phyloP scores from a whole-genome alignment of 2,797 vertebrate genomes.

The Rhinatrema bivittatum region DNA sequence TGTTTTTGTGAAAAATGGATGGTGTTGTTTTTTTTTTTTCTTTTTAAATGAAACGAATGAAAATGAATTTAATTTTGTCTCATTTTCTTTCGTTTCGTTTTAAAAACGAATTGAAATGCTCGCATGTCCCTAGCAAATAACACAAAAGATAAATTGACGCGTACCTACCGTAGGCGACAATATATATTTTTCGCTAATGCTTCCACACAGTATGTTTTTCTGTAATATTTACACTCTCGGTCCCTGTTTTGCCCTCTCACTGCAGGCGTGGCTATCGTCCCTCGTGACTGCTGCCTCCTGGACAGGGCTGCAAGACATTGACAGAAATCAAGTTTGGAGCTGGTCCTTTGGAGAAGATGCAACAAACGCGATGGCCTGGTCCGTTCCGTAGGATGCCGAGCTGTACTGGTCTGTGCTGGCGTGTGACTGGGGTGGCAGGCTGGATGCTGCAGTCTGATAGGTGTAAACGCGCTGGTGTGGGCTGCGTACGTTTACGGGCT shows the following conservation, averaged over 20 bases:
- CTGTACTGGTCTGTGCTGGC: not conserved
- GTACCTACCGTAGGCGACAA: too few species aligned
- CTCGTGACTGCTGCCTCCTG: not conserved
- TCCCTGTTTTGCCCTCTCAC: not conserved
- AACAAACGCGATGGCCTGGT: not conserved
- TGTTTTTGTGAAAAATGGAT: too few species aligned
- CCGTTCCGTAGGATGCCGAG: not conserved
- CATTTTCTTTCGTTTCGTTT: too few species aligned
- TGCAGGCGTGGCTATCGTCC: not conserved
- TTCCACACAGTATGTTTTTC: not conserved
- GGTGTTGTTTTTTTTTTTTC: too few species aligned
- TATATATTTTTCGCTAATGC: too few species aligned
- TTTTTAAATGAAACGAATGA: too few species aligned
- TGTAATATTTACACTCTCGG: not conserved
- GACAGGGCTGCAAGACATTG: constrained; percentile 3
- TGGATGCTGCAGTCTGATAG: not conserved
- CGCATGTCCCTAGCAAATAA: too few species aligned
- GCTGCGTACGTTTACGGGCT: too few species aligned
- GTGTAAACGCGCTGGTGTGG: too few species aligned
- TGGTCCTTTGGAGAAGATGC: constrained; percentile 5
- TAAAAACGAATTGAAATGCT: too few species aligned
- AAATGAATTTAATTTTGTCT: too few species aligned
- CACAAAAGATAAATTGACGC: too few species aligned
- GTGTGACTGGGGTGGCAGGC: not conserved
- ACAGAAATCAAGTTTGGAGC: not conserved